These are phyloP conservation scores for Apotomis betuletana DNA, from an alignment of 2,888 invertebrate genomes.

Conservation along the genomic window DNA sequence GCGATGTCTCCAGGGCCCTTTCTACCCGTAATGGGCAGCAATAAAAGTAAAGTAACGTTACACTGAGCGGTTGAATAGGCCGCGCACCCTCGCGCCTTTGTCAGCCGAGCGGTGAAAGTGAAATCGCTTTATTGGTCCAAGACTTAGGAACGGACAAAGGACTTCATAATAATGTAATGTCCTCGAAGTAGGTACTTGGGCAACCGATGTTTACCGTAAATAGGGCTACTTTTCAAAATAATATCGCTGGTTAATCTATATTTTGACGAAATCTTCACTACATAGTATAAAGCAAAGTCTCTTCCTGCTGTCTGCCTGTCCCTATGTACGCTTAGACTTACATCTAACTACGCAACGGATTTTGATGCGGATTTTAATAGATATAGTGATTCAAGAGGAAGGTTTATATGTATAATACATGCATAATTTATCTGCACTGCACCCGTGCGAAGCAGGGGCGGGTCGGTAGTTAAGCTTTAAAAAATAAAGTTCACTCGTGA, in stretches of 20 bases:
- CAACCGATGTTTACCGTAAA: constrained; percentile 39
- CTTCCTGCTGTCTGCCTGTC: too few species aligned
- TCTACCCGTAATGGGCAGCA: constrained; percentile 61
- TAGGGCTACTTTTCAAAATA: constrained; percentile 16
- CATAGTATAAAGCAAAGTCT: too few species aligned
- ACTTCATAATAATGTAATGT: constrained; percentile 31
- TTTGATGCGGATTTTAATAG: too few species aligned
- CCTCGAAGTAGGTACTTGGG: constrained; percentile 36
- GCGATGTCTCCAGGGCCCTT: constrained; percentile 53
- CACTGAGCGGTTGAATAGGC: constrained; percentile 56
- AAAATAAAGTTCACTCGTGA: too few species aligned
- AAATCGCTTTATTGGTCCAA: constrained; percentile 56
- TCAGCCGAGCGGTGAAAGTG: constrained; percentile 64
- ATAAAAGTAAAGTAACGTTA: constrained; percentile 68
- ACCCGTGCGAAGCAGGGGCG: too few species aligned
- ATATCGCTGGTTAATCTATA: constrained; percentile 9
- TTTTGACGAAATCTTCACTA: neutral
- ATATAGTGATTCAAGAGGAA: too few species aligned
- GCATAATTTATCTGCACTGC: too few species aligned
- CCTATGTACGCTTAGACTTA: too few species aligned
- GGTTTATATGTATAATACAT: too few species aligned
- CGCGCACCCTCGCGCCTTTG: constrained; percentile 56
- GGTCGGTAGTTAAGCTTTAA: too few species aligned
- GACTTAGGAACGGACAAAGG: constrained; percentile 44
- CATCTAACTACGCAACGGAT: too few species aligned